Conservation (phyloP, 1,140 invertebrate species). For the Anagrus nilaparvatae region DNA sequence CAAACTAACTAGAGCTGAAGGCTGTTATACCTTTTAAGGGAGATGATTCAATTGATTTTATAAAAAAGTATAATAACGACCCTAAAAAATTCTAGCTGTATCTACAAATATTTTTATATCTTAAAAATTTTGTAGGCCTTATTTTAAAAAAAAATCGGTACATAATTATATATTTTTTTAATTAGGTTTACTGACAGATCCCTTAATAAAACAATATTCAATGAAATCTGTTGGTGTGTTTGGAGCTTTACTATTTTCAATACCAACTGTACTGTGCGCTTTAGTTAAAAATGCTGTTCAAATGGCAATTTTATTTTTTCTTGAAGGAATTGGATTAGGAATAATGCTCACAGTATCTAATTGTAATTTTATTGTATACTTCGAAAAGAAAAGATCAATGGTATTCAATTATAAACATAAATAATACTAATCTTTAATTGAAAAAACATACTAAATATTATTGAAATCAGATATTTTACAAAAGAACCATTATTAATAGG, state of each 20-base stretch:
- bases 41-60: too few relatives aligned
- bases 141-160: too few relatives aligned
- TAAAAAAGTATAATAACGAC: too few relatives aligned
- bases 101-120: too few relatives aligned
- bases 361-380: constrained; percentile 39
- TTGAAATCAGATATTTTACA: not conserved
- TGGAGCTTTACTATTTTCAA: constrained; percentile 29
- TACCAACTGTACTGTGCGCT: constrained; percentile 28
- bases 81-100: too few relatives aligned
- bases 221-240: constrained; percentile 28
- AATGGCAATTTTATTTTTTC: constrained; percentile 28
- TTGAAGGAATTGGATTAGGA: constrained; percentile 35
- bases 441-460: too few relatives aligned
- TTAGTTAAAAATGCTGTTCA: constrained; percentile 31
- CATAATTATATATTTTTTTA: too few relatives aligned
- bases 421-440: too few relatives aligned
- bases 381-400: constrained; percentile 34
- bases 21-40: too few relatives aligned
- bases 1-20: too few relatives aligned
- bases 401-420: too few relatives aligned
- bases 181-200: constrained; percentile 35
- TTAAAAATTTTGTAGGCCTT: too few relatives aligned
- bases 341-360: constrained; percentile 35
- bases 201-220: constrained; percentile 30
- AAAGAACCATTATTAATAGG: constrained; percentile 18